Evolutionary conservation across 2,797 vertebrate genomes (phyloP).

Genomic region (Cephalopachus bancanus): DNA sequence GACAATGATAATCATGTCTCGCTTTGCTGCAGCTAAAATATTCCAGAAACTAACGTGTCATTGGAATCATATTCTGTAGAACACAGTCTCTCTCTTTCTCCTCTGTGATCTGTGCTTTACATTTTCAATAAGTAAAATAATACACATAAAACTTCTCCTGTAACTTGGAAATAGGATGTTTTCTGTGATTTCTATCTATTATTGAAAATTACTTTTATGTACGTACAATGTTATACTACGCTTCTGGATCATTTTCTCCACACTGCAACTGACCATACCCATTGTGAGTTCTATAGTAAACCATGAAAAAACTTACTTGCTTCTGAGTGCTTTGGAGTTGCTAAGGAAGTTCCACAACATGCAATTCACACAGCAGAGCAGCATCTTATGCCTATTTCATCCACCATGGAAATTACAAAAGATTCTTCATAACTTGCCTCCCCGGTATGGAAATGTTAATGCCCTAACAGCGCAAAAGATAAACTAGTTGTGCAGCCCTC

Average conservation of each 20-base stretch:
- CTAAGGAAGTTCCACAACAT: neutral
- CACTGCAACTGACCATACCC: neutral
- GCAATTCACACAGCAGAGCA: neutral
- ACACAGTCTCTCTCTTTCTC: neutral
- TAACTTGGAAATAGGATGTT: neutral
- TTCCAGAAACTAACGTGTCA: neutral
- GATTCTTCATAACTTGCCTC: neutral
- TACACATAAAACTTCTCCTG: neutral
- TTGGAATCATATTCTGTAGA: neutral
- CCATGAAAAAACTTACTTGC: neutral
- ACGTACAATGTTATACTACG: neutral
- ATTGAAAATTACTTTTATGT: neutral
- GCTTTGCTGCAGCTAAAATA: neutral
- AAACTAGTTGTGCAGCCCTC: neutral
- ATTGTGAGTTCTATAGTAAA: neutral
- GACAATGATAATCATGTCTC: neutral
- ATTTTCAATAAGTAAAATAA: neutral
- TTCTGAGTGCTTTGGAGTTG: neutral
- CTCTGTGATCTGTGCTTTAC: neutral
- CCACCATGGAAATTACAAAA: neutral
- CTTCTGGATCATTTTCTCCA: neutral
- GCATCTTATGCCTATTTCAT: neutral
- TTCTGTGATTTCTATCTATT: slow-evolving; percentile 17
- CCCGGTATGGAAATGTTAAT: neutral
- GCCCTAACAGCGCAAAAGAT: neutral